Conservation (phyloP, 2,888 invertebrate genomes). For the Andricus quercusramuli region DNA sequence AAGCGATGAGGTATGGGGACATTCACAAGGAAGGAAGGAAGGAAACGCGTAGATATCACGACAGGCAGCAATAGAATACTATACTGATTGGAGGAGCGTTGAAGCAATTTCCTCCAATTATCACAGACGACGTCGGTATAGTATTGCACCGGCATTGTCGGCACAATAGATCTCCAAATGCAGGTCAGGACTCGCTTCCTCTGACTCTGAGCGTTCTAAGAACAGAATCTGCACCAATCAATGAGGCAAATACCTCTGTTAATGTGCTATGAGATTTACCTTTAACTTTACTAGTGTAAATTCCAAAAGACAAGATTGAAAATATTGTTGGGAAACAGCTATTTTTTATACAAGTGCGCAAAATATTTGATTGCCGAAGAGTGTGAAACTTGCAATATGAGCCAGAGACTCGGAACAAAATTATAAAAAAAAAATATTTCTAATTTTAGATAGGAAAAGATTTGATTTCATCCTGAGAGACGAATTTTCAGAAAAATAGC, state of each 20-base stretch:
- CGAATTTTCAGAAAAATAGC: too few species aligned
- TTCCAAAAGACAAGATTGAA: not conserved
- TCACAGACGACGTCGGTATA: constrained; percentile 61
- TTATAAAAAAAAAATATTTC: too few species aligned
- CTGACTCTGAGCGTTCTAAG: constrained; percentile 34
- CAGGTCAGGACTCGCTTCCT: constrained; percentile 48
- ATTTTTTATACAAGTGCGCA: too few species aligned
- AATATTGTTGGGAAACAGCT: not conserved
- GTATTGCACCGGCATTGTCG: constrained; percentile 54
- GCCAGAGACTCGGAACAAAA: too few species aligned
- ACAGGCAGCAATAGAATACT: constrained; percentile 60
- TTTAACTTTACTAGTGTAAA: not conserved
- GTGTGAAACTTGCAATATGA: too few species aligned
- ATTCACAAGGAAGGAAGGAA: not conserved
- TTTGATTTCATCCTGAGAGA: too few species aligned
- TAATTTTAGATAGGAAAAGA: too few species aligned
- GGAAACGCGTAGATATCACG: constrained; percentile 35
- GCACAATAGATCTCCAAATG: constrained; percentile 65
- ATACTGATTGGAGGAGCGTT: constrained; percentile 69
- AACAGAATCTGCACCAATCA: constrained; percentile 21
- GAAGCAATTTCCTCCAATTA: constrained; percentile 74
- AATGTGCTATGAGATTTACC: not conserved
- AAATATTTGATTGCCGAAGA: too few species aligned
- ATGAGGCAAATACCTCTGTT: constrained; percentile 5
- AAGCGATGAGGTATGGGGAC: not conserved